Conservation (phyloP, 2,797 vertebrate genomes). For the Pangasius macronema region DNA sequence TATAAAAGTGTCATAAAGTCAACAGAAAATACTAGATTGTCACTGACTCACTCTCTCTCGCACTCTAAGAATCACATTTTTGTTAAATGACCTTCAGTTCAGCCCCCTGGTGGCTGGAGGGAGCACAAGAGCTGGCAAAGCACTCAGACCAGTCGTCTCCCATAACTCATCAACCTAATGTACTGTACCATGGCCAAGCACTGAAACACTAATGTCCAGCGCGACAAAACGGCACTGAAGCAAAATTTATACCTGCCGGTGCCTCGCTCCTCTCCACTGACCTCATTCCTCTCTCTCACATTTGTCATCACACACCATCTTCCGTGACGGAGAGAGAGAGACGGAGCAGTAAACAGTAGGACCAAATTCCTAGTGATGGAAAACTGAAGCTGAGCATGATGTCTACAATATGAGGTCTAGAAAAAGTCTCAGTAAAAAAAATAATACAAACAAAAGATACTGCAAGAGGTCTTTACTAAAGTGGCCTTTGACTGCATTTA, state of each 20-base stretch:
- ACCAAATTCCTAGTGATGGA: slow-evolving; percentile 4
- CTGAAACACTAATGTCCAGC: slow-evolving; percentile 26
- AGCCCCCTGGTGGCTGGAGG: slow-evolving; percentile 48
- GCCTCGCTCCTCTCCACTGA: slow-evolving; percentile 35
- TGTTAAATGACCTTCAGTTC: neutral
- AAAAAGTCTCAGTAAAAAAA: neutral
- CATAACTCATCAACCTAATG: slow-evolving; percentile 50
- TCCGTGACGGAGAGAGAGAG: neutral
- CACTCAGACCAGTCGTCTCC: slow-evolving; percentile 27
- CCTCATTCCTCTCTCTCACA: slow-evolving; percentile 23
- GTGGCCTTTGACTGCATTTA: neutral
- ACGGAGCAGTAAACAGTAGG: neutral
- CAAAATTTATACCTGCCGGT: slow-evolving; percentile 21
- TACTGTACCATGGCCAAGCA: slow-evolving; percentile 40
- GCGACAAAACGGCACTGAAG: neutral
- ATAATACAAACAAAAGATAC: neutral
- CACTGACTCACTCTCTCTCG: neutral
- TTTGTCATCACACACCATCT: slow-evolving; percentile 37
- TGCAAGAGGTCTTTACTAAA: neutral
- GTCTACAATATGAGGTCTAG: neutral
- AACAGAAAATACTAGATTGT: neutral
- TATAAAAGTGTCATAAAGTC: neutral
- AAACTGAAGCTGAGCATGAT: slow-evolving; percentile 15
- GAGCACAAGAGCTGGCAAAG: slow-evolving; percentile 10
- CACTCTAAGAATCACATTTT: too few species aligned